Conservation (phyloP, 2,113 vertebrate species). For the Neodon shergylaensis region DNA sequence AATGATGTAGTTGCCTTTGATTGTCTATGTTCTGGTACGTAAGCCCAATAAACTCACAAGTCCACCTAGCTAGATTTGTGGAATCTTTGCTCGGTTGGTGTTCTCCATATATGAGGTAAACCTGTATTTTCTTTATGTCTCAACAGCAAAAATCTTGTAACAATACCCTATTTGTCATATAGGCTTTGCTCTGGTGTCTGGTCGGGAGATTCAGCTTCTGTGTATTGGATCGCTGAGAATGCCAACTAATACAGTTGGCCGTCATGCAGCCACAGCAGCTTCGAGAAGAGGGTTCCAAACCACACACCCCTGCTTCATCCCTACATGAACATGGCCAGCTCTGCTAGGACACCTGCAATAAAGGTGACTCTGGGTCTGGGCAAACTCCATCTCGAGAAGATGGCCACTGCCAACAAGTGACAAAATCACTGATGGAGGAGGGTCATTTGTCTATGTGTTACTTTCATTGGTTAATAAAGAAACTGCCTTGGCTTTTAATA, state of each 20-base stretch:
- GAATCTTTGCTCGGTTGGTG: background rate
- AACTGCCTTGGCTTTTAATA: too few species aligned
- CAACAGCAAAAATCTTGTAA: background rate
- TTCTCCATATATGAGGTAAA: background rate
- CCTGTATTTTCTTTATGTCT: background rate
- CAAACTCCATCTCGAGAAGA: background rate
- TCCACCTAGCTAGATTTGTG: background rate
- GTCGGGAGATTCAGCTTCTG: background rate
- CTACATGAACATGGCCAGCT: background rate
- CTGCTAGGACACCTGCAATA: background rate
- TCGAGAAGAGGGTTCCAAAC: background rate
- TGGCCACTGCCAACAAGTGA: background rate
- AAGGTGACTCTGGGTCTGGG: background rate
- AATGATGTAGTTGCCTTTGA: background rate
- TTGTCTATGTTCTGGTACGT: background rate
- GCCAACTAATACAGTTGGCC: background rate
- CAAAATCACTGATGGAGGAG: background rate
- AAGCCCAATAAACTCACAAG: background rate
- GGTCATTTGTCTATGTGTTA: too few species aligned
- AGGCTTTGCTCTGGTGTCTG: background rate
- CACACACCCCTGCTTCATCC: background rate
- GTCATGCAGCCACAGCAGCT: fast-evolving
- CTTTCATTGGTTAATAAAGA: too few species aligned
- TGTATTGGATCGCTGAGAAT: background rate
- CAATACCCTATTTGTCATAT: background rate